Conservation (phyloP, 1,140 invertebrate species). For the Diabrotica virgifera region DNA sequence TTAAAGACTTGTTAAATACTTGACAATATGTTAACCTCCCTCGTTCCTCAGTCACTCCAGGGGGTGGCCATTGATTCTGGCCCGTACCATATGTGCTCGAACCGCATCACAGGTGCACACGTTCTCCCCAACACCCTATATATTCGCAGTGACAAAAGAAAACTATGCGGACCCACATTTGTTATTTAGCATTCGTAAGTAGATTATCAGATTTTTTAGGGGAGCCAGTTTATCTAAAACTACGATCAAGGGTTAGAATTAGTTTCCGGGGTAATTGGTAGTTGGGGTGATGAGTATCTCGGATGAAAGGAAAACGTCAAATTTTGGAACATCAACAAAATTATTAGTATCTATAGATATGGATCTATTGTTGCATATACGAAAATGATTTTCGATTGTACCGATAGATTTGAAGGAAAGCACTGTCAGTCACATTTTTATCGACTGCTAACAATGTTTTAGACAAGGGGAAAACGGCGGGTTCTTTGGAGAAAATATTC, state of each 20-base stretch:
- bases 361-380: too few species aligned
- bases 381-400: too few species aligned
- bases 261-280: too few species aligned
- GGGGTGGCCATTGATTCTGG: slow-evolving; percentile 30
- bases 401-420: too few species aligned
- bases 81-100: slow-evolving; percentile 31
- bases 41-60: not conserved
- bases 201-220: slow-evolving; percentile 6
- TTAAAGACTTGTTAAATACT: slow-evolving; percentile 25
- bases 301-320: too few species aligned
- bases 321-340: too few species aligned
- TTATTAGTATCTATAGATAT: too few species aligned
- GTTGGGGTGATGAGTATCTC: too few species aligned
- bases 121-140: not conserved
- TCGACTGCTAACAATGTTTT: too few species aligned
- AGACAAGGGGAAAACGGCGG: too few species aligned
- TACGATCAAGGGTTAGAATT: not conserved
- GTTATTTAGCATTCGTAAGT: slow-evolving; percentile 5
- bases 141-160: slow-evolving; percentile 2
- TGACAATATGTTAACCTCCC: slow-evolving; percentile 29
- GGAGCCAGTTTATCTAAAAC: not conserved
- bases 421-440: too few species aligned
- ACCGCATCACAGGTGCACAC: slow-evolving; percentile 28
- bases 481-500: too few species aligned
- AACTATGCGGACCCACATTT: not conserved